Percentiles rank a stretch among this genome's conserved stretches.
These are phyloP conservation scores for Neoarius graeffei DNA, from an alignment of 2,113 vertebrate species.

Conservation along the genomic window DNA sequence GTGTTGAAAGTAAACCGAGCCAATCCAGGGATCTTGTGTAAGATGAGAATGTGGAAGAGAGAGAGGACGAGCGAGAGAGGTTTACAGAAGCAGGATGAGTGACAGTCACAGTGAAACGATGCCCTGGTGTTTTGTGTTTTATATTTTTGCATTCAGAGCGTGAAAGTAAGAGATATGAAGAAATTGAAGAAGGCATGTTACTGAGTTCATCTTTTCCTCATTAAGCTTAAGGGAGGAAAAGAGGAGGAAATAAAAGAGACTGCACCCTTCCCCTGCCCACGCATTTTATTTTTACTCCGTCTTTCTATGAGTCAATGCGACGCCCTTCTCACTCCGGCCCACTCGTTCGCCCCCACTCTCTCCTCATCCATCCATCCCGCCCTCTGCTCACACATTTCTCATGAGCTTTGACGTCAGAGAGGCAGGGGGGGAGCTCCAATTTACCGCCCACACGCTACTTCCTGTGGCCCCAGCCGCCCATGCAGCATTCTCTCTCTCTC, in stretches of 20 bases:
- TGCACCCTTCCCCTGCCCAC: conserved; percentile 77
- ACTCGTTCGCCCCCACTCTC: conserved; percentile 73
- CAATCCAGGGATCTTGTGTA: background rate
- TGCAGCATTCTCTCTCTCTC: conserved; percentile 63
- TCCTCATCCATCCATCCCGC: conserved; percentile 73
- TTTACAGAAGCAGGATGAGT: conserved; percentile 17
- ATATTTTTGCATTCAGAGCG: background rate
- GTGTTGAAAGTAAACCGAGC: background rate
- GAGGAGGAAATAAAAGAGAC: conserved; percentile 66
- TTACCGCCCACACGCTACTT: conserved; percentile 72
- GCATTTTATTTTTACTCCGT: conserved; percentile 77
- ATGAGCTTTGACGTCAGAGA: conserved; percentile 82
- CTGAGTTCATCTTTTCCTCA: conserved; percentile 29
- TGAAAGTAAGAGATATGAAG: background rate
- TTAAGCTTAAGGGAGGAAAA: conserved; percentile 36
- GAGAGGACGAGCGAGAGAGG: background rate
- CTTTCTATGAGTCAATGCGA: conserved; percentile 80
- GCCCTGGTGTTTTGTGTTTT: background rate
- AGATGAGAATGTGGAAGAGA: background rate
- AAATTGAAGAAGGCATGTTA: background rate
- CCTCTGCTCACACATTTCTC: conserved; percentile 72
- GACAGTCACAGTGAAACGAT: conserved; percentile 25
- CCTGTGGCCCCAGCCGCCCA: conserved; percentile 59
- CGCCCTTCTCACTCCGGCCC: conserved; percentile 80
- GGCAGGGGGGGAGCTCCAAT: conserved; percentile 69